Percentiles rank a stretch among this genome's conserved stretches.
Conservation (phyloP, 2,888 invertebrate genomes). For the Theodoxus fluviatilis region DNA sequence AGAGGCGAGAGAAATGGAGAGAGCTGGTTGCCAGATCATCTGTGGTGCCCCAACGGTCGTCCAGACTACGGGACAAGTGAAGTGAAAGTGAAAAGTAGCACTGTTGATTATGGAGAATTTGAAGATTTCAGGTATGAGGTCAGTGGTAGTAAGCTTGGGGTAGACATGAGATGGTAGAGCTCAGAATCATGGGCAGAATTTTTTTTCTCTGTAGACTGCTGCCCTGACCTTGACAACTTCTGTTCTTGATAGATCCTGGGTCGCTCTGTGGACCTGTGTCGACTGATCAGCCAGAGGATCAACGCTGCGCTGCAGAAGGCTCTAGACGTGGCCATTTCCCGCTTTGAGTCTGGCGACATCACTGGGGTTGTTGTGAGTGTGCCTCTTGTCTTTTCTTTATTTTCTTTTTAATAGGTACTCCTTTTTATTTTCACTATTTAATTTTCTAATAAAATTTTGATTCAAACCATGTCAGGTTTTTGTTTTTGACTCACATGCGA, state of each 20-base stretch:
- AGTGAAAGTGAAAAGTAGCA: too few species aligned
- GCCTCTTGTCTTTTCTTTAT: not conserved
- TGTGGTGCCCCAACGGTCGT: too few species aligned
- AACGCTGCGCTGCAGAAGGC: conserved; percentile 96
- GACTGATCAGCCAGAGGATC: conserved; percentile 90
- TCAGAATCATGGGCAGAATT: not conserved
- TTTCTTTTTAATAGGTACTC: not conserved
- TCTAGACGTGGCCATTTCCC: conserved; percentile 91
- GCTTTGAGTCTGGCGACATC: conserved; percentile 95
- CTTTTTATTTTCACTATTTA: not conserved
- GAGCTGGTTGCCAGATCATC: too few species aligned
- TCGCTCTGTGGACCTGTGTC: conserved; percentile 92
- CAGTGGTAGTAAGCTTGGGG: not conserved
- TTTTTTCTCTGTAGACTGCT: not conserved
- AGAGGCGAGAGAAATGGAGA: too few species aligned
- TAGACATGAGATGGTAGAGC: not conserved
- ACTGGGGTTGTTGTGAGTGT: conserved; percentile 88
- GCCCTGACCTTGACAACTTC: not conserved
- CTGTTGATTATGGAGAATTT: not conserved
- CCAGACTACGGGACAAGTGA: too few species aligned
- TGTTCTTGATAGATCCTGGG: conserved; percentile 75
- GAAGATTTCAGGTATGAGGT: not conserved
- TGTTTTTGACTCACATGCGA: not conserved
- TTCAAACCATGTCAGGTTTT: not conserved
- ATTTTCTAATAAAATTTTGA: not conserved